phyloP scores from a whole-genome alignment of 2,797 vertebrate species.

The Macropodus opercularis region DNA sequence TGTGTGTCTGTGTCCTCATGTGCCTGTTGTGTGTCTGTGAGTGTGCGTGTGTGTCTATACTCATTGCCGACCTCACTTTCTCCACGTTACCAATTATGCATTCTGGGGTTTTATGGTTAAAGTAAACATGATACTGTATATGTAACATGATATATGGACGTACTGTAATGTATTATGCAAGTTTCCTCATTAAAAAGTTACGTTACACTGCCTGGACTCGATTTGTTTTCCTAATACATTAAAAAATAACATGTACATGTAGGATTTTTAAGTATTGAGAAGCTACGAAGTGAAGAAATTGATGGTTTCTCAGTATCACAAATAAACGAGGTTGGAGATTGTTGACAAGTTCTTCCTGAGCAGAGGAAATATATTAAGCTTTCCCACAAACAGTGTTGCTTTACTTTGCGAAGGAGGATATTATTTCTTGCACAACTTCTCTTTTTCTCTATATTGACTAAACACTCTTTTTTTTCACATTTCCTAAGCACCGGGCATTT shows the following conservation, averaged over 20 bases:
- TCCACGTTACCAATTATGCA: conserved; percentile 50
- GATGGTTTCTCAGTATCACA: neutral
- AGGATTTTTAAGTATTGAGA: conserved; percentile 1
- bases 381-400: conserved; percentile 13
- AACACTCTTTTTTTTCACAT: conserved; percentile 1
- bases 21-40: conserved; percentile 16
- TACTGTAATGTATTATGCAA: conserved; percentile 73
- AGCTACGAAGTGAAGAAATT: neutral
- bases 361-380: conserved; percentile 1
- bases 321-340: conserved; percentile 7
- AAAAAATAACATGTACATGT: neutral
- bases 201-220: conserved; percentile 2
- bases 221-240: conserved; percentile 3
- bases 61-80: conserved; percentile 59
- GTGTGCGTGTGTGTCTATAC: conserved; percentile 24
- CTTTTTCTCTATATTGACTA: conserved; percentile 1
- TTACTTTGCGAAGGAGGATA: conserved; percentile 14
- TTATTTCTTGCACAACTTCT: conserved; percentile 4
- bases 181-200: conserved; percentile 73
- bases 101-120: conserved; percentile 57
- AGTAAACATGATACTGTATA: conserved; percentile 62
- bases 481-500: neutral
- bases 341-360: conserved; percentile 5
- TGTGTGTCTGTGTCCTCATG: conserved; percentile 44
- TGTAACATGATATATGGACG: conserved; percentile 64